These are phyloP conservation scores for Acanthococcus lagerstroemiae DNA, from an alignment of 2,888 invertebrate species.

Conservation along the genomic window DNA sequence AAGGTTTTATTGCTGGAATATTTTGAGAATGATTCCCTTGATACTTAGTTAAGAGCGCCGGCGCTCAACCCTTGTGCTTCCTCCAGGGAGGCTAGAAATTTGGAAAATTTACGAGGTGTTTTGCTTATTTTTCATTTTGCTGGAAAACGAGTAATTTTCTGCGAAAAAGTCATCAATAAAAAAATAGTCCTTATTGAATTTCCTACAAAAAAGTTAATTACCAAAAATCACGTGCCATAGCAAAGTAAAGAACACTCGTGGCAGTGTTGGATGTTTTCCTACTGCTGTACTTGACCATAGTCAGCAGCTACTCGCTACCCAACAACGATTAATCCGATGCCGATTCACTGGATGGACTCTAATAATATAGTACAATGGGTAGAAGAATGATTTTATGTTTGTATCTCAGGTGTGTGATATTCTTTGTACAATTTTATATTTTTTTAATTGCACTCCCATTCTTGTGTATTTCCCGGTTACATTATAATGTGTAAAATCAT, in stretches of 20 bases:
- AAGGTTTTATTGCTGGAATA: not conserved
- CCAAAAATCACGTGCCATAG: not conserved
- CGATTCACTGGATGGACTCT: not conserved
- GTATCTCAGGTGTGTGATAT: no score
- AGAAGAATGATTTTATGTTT: no score
- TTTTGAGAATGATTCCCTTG: no score
- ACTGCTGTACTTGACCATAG: not conserved
- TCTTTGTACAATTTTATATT: no score
- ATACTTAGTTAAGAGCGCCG: not conserved
- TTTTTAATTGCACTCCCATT: no score
- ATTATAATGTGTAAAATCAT: no score
- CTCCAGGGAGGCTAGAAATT: not conserved
- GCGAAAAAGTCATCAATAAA: not conserved
- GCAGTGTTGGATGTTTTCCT: not conserved
- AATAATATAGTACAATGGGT: no score
- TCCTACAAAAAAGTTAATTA: not conserved
- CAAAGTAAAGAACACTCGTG: not conserved
- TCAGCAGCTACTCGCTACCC: not conserved
- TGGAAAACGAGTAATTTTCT: not conserved
- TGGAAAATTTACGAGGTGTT: not conserved
- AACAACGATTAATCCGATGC: not conserved
- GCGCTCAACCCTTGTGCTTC: not conserved
- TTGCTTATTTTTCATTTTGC: not conserved
- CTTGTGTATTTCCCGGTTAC: no score
- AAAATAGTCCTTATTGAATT: not conserved